Evolutionary conservation across 2,888 invertebrate genomes (phyloP), one percentile per base, ranked within the genome.

Genomic region (Labia minor): DNA sequence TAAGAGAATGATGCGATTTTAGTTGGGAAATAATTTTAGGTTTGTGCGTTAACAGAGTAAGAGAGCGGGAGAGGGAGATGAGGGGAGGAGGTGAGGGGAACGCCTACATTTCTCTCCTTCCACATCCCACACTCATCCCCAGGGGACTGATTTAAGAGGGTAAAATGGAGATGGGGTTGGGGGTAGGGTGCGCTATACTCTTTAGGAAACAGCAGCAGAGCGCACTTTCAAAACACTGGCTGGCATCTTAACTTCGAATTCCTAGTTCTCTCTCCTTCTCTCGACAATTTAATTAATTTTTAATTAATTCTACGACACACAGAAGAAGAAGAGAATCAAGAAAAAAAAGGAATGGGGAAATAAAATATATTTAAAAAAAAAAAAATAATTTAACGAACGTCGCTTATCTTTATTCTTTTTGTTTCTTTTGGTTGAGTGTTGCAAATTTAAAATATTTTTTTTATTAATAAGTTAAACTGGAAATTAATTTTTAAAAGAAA

Each of bases 1-100:
- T 49, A 49, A 49, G 49, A 49, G 49, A 49, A 49, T 49, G 49
- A 49, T 49, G 49, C 49, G 49, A 49, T 49, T 49, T 49, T 49
- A 49, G 49, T 49, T 49, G 49, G 49, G 49, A 49, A 49, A 49
- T 49, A 49, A 49, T 49, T 49, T 49, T 49, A 14, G 49, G 49
- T 49, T 49, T 49, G 49, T 14, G 49, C 49, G 33, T 33, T n/a
- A n/a, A n/a, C n/a, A n/a, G n/a, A n/a, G n/a, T n/a, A n/a, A n/a
- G n/a, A 33, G 33, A 6, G 33, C 6, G 6, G 33, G 33, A 6
- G 33, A 33, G 6, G 33, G 33, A 6, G 33, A 11, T 11, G 33
- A 8, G n/a, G n/a, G n/a, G n/a, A n/a, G n/a, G n/a, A n/a, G n/a
- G n/a, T n/a, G n/a, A n/a, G n/a, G n/a, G n/a, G n/a, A n/a, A n/a